Percentiles rank a stretch among this genome's conserved stretches.
Evolutionary conservation across 2,113 vertebrate species (phyloP).

Genomic region (Larimichthys crocea): DNA sequence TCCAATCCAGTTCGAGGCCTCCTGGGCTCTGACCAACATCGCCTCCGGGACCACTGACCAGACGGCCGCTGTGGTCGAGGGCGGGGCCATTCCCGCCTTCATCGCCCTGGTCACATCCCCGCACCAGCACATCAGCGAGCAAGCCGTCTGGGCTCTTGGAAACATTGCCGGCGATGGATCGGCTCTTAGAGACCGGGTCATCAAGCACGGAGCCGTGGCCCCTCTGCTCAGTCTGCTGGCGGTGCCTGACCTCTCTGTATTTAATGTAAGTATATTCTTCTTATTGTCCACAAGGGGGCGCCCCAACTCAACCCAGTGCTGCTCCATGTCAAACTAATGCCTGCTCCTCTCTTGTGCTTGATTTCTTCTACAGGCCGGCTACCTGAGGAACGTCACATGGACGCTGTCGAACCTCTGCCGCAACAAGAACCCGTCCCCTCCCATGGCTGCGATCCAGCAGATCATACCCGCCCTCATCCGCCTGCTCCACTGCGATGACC

Average conservation of each 20-base stretch:
- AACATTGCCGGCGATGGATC: conserved; percentile 94
- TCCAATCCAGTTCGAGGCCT: conserved; percentile 96
- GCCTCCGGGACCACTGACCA: conserved; percentile 95
- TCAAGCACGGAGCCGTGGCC: conserved; percentile 92
- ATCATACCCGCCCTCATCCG: conserved; percentile 90
- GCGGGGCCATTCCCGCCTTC: conserved; percentile 92
- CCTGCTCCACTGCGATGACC: conserved; percentile 89
- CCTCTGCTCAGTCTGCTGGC: conserved; percentile 90
- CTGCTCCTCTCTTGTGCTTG: not conserved
- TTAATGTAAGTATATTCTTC: conserved; percentile 85
- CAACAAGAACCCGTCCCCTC: conserved; percentile 97
- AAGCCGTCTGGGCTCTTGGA: conserved; percentile 85
- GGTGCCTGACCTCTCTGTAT: conserved; percentile 88
- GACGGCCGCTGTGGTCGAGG: conserved; percentile 94
- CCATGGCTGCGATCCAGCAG: conserved; percentile 89
- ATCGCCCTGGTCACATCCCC: conserved; percentile 78
- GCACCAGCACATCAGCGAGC: conserved; percentile 85
- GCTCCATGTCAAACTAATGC: not conserved
- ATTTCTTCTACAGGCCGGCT: conserved; percentile 84
- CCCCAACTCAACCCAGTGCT: conserved; percentile 5
- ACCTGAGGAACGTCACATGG: conserved; percentile 96
- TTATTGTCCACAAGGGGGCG: conserved; percentile 22
- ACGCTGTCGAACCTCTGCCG: conserved; percentile 97
- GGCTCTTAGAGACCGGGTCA: conserved; percentile 90
- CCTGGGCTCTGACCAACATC: conserved; percentile 99